phyloP scores from a whole-genome alignment of 2,113 vertebrate species.

The Peucedramus taeniatus region DNA sequence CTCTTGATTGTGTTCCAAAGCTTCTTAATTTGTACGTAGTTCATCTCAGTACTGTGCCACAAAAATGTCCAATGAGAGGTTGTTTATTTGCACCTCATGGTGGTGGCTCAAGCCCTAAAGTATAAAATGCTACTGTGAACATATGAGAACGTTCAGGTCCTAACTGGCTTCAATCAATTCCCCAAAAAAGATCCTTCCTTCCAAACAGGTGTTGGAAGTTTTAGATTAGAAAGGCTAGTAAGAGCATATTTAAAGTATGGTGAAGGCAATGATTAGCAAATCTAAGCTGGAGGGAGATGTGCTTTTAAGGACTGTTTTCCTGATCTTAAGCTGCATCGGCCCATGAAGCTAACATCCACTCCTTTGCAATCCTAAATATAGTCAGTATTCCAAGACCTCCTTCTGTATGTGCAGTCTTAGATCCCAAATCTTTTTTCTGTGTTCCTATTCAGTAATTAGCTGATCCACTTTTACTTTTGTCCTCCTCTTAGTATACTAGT shows the following conservation, averaged over 20 bases:
- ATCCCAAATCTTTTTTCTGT: not conserved
- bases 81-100: not conserved
- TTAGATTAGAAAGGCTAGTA: not conserved
- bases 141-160: accelerated
- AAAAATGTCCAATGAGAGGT: not conserved
- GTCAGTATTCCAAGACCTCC: not conserved
- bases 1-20: not conserved
- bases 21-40: not conserved
- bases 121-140: not conserved
- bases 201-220: accelerated
- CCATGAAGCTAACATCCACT: not conserved
- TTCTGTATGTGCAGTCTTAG: not conserved
- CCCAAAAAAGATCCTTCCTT: not conserved
- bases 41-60: not conserved
- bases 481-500: not conserved
- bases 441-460: not conserved
- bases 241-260: not conserved
- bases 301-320: not conserved
- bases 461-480: not conserved
- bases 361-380: not conserved
- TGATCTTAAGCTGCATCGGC: not conserved
- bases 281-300: not conserved
- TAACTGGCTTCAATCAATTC: not conserved
- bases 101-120: not conserved
- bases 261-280: not conserved